Conservation (phyloP, 1,140 invertebrate genomes). For the Dysdera silvatica region DNA sequence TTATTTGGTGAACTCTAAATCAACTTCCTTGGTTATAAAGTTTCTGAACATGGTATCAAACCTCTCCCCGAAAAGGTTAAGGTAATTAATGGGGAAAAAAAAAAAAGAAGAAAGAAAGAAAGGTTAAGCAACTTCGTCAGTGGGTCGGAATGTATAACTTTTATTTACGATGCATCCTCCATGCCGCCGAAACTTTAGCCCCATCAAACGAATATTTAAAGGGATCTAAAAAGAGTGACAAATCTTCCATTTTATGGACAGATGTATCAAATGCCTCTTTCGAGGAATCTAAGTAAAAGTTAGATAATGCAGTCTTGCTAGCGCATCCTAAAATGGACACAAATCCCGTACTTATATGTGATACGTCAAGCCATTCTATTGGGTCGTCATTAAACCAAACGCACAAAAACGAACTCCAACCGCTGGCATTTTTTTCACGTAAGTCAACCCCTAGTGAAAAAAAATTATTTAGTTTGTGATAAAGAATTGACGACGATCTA, state of each 20-base stretch:
- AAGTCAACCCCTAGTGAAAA: slow-evolving; percentile 18
- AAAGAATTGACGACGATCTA: slow-evolving; percentile 36
- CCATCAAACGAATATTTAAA: not conserved
- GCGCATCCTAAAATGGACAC: slow-evolving; percentile 12
- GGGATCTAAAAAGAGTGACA: not conserved
- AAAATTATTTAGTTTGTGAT: slow-evolving; percentile 31
- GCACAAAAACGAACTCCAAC: not conserved
- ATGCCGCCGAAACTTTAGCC: not conserved
- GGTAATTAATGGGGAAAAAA: no score
- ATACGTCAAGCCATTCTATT: slow-evolving; percentile 21
- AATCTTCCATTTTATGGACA: slow-evolving; percentile 20
- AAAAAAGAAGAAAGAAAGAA: slow-evolving; percentile 33
- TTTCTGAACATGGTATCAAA: slow-evolving; percentile 4
- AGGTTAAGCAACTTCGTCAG: slow-evolving; percentile 37
- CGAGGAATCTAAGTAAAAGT: slow-evolving; percentile 39
- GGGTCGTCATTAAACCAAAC: slow-evolving; percentile 26
- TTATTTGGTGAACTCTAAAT: slow-evolving; percentile 10
- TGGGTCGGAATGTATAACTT: slow-evolving; percentile 43
- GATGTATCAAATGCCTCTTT: slow-evolving; percentile 37
- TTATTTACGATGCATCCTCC: slow-evolving; percentile 33
- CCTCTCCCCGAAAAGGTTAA: slow-evolving; percentile 16
- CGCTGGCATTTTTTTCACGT: slow-evolving; percentile 31
- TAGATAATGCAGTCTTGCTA: slow-evolving; percentile 29
- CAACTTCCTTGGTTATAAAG: slow-evolving; percentile 15
- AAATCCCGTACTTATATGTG: slow-evolving; percentile 8